phyloP scores from a whole-genome alignment of 2,797 vertebrate species.

The Sphaeramia orbicularis region DNA sequence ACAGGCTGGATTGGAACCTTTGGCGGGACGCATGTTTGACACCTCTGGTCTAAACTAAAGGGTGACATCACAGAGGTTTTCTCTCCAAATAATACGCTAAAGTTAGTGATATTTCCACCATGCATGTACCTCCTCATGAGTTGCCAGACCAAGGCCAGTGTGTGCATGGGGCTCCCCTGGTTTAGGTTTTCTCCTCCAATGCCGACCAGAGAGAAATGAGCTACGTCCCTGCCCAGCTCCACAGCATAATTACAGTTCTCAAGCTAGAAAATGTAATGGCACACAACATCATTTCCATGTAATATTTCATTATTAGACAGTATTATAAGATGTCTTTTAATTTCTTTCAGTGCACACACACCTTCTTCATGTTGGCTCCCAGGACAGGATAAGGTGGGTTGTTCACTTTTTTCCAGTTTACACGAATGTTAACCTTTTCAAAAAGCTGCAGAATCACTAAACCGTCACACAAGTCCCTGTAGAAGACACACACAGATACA shows the following conservation, averaged over 20 bases:
- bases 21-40: too few relatives aligned
- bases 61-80: not conserved
- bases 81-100: not conserved
- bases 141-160: constrained; percentile 95
- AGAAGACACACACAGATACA: constrained; percentile 20
- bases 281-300: constrained; percentile 5
- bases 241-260: constrained; percentile 99
- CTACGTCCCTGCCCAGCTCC: constrained; percentile 89
- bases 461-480: constrained; percentile 92
- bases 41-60: too few relatives aligned
- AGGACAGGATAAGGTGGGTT: constrained; percentile 90
- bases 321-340: not conserved
- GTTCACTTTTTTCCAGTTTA: constrained; percentile 93
- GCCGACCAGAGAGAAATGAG: constrained; percentile 96
- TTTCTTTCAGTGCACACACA: constrained; percentile 51
- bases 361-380: constrained; percentile 96
- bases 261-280: constrained; percentile 80
- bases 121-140: constrained; percentile 93
- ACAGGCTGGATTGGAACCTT: too few relatives aligned
- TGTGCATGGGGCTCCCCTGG: constrained; percentile 91
- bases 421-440: constrained; percentile 89
- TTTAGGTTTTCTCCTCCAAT: constrained; percentile 95
- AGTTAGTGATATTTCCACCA: not conserved
- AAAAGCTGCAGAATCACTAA: constrained; percentile 95
- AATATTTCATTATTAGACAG: too few relatives aligned